phyloP scores from a whole-genome alignment of 2,888 invertebrate genomes.

The Yponomeuta sedellus region DNA sequence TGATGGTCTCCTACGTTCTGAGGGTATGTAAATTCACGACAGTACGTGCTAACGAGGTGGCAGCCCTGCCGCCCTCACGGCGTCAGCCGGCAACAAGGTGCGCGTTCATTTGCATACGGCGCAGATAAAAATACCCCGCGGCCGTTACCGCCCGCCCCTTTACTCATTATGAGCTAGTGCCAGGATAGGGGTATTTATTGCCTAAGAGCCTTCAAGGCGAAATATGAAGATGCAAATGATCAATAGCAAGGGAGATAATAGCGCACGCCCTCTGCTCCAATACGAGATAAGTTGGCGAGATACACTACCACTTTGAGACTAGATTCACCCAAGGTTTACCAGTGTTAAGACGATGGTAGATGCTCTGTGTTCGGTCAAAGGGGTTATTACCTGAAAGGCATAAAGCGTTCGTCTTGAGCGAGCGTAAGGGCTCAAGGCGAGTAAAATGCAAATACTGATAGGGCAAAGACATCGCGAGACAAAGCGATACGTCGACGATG shows the following conservation, averaged over 20 bases:
- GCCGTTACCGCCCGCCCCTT: constrained; percentile 18
- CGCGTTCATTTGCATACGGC: constrained; percentile 41
- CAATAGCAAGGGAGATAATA: not conserved
- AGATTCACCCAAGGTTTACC: too few relatives aligned
- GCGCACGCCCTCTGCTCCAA: not conserved
- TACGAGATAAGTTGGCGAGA: not conserved
- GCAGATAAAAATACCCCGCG: constrained; percentile 32
- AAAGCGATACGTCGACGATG: constrained; percentile 19
- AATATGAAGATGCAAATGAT: constrained; percentile 3
- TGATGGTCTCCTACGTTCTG: too few relatives aligned
- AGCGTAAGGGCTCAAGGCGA: constrained; percentile 43
- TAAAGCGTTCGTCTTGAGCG: constrained; percentile 38
- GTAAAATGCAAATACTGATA: constrained; percentile 68
- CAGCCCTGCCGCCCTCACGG: not conserved
- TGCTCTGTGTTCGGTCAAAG: constrained; percentile 41
- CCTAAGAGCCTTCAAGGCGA: not conserved
- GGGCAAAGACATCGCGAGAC: constrained; percentile 22
- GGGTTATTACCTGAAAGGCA: constrained; percentile 74
- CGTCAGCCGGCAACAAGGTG: constrained; percentile 28
- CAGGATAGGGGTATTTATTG: not conserved
- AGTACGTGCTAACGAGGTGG: not conserved
- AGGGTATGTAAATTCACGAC: too few relatives aligned
- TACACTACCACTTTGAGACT: not conserved
- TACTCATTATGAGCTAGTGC: constrained; percentile 13
- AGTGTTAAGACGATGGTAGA: too few relatives aligned